Base-by-base conservation (phyloP, 2,797 vertebrate genomes). In the Staurois parvus region DNA sequence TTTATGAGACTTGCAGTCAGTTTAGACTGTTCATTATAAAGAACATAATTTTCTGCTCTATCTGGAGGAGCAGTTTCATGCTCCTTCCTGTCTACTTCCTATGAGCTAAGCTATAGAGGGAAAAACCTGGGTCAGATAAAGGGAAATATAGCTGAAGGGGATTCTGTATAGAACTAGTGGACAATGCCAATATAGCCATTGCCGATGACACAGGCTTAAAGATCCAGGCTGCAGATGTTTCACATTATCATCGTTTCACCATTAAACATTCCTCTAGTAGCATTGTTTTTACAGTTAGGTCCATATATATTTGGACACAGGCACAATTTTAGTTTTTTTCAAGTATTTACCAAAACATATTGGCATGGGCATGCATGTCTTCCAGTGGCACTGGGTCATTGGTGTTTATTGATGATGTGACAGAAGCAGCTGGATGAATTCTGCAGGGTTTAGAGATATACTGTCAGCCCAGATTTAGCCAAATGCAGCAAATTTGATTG, bases 41-140 rank as follows among this genome's bases (percentile, higher is more conserved):
- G 48, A 52, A 4, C 4, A 4, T 45, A 0, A 64, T 28, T 64
- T 28, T 64, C 48, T 56, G 19, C 3, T 26, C n/a, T 48, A 74
- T 74, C 72, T 74, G n/a, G 19, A 45, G 6, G 17, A 52, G 4
- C 73, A 76, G 73, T 29, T 52, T 66, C 24, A 40, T 2, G 26
- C 13, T 64, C 3, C 13, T 64, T 28, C 62, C 62, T 64, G 2
- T 64, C 24, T 6, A 21, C 34, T 28, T 78, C 15, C 30, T n/a
- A 15, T 78, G 56, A 67, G 12, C 21, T 13, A 4, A 59, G 17
- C 74, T 59, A 11, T n/a, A 78, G 32, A 40, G 59, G 76, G 37
- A 67, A 78, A 24, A 78, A 24, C 76, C 76, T 42, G 21, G 76
- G 26, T 29, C 10, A 66, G 64, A 66, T 66, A 66, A 64, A 52